Conservation (phyloP, 2,797 vertebrate genomes). For the Danio choprae region DNA sequence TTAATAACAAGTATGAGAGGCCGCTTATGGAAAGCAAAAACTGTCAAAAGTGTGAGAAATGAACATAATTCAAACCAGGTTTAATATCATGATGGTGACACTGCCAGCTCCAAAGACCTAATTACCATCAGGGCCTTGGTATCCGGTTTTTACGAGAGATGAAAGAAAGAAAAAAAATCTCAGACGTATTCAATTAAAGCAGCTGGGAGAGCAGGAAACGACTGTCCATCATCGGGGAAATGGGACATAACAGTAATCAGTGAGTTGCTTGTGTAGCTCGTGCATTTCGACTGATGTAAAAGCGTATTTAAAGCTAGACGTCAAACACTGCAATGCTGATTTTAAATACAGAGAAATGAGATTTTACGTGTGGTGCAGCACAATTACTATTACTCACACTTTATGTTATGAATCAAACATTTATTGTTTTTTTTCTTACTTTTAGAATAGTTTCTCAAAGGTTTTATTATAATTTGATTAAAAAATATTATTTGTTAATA, state of each 20-base stretch:
- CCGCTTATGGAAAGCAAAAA: slow-evolving; percentile 23
- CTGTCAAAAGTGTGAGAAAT: slow-evolving; percentile 33
- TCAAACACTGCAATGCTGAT: not conserved
- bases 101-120: not conserved
- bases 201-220: not conserved
- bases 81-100: not conserved
- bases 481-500: too few relatives aligned
- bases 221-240: slow-evolving; percentile 31
- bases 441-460: too few relatives aligned
- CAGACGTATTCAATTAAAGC: slow-evolving; percentile 20
- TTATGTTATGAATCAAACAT: not conserved
- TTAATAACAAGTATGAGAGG: slow-evolving; percentile 20
- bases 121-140: slow-evolving; percentile 30
- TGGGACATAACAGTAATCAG: slow-evolving; percentile 33
- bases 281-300: not conserved
- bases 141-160: slow-evolving; percentile 27
- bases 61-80: not conserved
- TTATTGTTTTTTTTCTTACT: too few relatives aligned
- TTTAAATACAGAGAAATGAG: not conserved
- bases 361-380: not conserved
- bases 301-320: not conserved
- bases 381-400: not conserved
- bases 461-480: too few relatives aligned
- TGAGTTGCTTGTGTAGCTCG: not conserved
- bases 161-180: not conserved